phyloP scores from a whole-genome alignment of 2,113 vertebrate species.

The Phalacrocorax carbo region DNA sequence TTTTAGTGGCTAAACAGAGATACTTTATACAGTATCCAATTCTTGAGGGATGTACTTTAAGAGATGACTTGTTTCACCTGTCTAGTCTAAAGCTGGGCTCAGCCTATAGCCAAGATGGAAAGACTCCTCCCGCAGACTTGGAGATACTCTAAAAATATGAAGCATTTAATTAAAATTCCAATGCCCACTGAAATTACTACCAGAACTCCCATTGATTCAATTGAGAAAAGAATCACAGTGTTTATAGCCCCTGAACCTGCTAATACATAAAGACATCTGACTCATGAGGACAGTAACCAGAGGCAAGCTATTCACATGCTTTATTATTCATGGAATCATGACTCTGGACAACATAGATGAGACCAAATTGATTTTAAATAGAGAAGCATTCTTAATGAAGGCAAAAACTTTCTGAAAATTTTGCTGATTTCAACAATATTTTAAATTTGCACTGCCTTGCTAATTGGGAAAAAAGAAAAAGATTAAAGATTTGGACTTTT shows the following conservation, averaged over 20 bases:
- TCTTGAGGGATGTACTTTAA: background rate
- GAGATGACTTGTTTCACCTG: background rate
- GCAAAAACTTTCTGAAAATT: background rate
- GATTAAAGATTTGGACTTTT: background rate
- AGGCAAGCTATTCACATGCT: background rate
- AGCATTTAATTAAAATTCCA: background rate
- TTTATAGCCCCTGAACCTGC: background rate
- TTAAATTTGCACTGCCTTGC: background rate
- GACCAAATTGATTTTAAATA: background rate
- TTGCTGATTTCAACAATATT: background rate
- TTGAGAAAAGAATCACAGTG: background rate
- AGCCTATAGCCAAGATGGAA: background rate
- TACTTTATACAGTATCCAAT: background rate
- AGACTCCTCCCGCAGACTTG: background rate
- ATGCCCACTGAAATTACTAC: background rate
- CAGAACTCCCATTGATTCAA: background rate
- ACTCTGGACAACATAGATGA: background rate
- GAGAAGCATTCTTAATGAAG: background rate
- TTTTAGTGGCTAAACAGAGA: background rate
- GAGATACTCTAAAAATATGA: background rate
- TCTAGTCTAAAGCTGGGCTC: background rate
- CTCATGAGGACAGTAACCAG: background rate
- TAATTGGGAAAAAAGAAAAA: background rate
- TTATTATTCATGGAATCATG: background rate
- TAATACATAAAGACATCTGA: background rate